Base-by-base conservation (phyloP, 2,888 invertebrate species). In the Tineola bisselliella region DNA sequence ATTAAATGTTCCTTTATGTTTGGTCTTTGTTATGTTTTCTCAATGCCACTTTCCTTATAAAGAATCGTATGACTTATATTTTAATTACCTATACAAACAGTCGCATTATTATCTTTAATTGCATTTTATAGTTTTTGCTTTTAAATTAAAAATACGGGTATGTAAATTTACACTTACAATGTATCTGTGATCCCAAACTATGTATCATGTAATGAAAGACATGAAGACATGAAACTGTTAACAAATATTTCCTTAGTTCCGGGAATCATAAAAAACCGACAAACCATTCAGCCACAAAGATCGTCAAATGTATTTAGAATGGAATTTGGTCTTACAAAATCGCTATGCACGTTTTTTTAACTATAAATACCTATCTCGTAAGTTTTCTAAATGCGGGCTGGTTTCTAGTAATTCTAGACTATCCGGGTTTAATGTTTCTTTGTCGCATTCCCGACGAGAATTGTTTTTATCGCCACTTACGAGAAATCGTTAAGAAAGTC, bases 401-500 rank as follows among this genome's bases (percentile, higher is more conserved):
- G 25, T 13, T 54, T 54, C 54, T 54, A 54, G n/a, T 18, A 54
- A 12, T 54, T 54, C 54, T 54, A 54, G 54, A 54, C 54, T 25
- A 18, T 25, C 54, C 25, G 25, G 25, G 17, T 54, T 54, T 25
- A 25, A 25, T 11, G 54, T 54, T 12, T 54, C 25, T 54, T 54
- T 54, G 54, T 54, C 54, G 8, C 25, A 18, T 25, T 25, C 17
- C 4, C 11, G 25, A 12, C 54, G 12, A 25, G 8, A 18, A 54
- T 54, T 54, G 54, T 18, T 54, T 54, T 54, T 54, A 54, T 54
- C 18, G 25, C 18, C 25, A 1, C 18, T 10, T 48, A 15, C 54
- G 5, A 54, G 54, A 54, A 54, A 25, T 54, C 54, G 54, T 54
- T 54, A 54, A 25, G 54, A 54, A 25, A 54, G 25, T 54, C 19